Evolutionary conservation across 2,888 invertebrate genomes (phyloP).

Genomic region (Stictocephala bisonia): DNA sequence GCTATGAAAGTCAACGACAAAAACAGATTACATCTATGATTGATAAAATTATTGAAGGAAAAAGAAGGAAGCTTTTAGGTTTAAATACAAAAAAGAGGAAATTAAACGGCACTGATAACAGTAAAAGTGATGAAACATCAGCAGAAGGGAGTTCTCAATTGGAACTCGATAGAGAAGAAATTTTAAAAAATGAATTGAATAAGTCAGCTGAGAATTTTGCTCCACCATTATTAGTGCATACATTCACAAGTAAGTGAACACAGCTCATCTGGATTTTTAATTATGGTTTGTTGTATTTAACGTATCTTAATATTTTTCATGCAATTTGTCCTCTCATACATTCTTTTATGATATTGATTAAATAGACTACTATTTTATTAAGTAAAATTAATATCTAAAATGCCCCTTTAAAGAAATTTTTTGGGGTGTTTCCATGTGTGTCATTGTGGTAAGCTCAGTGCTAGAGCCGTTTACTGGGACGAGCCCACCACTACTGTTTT

Average conservation of each 20-base stretch:
- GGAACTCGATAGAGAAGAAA: conserved; percentile 68
- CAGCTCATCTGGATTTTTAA: conserved; percentile 33
- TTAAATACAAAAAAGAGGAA: conserved; percentile 62
- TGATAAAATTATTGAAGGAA: conserved; percentile 82
- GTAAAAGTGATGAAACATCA: conserved; percentile 59
- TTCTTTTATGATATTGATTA: too few relatives aligned
- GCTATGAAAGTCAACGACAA: conserved; percentile 68
- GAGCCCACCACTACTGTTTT: too few relatives aligned
- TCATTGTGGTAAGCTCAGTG: too few relatives aligned
- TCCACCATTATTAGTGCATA: conserved; percentile 75
- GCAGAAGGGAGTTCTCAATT: too few relatives aligned
- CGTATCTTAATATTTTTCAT: too few relatives aligned
- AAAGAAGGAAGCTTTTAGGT: conserved; percentile 73
- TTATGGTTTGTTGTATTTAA: too few relatives aligned
- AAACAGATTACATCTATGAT: conserved; percentile 73
- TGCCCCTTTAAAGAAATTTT: too few relatives aligned
- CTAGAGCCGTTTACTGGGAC: too few relatives aligned
- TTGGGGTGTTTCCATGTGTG: too few relatives aligned
- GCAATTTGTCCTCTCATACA: too few relatives aligned
- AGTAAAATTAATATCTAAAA: too few relatives aligned
- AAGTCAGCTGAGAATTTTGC: conserved; percentile 69
- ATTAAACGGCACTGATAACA: conserved; percentile 25
- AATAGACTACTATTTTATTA: too few relatives aligned
- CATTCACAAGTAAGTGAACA: conserved; percentile 72
- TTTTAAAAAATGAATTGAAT: conserved; percentile 78